Evolutionary conservation across 2,888 invertebrate species (phyloP).

Genomic region (Zaprionus bogoriensis): DNA sequence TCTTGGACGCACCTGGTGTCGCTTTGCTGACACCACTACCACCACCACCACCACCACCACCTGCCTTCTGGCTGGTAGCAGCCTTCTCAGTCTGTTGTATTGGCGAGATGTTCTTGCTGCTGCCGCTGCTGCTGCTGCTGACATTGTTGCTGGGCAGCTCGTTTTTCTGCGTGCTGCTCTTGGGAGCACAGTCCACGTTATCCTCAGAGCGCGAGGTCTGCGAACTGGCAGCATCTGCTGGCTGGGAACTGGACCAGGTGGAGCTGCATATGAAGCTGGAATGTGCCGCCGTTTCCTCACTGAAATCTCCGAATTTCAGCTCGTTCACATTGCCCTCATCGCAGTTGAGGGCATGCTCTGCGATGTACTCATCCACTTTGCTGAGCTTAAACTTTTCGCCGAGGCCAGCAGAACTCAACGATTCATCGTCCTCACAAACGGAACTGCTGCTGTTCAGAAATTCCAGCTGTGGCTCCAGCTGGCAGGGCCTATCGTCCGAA

Average conservation of each 20-base stretch:
- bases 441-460: slow-evolving; percentile 80
- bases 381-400: not conserved
- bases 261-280: slow-evolving; percentile 64
- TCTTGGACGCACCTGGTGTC: slow-evolving; percentile 6
- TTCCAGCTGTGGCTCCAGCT: slow-evolving; percentile 64
- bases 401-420: not conserved
- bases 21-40: too few relatives aligned
- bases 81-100: slow-evolving; percentile 8
- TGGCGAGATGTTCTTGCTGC: slow-evolving; percentile 35
- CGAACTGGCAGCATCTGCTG: slow-evolving; percentile 1
- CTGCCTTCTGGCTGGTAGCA: not conserved
- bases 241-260: slow-evolving; percentile 55
- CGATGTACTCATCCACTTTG: not conserved
- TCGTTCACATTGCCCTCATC: slow-evolving; percentile 41
- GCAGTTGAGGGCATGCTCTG: not conserved
- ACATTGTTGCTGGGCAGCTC: not conserved
- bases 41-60: not conserved
- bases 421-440: slow-evolving; percentile 73
- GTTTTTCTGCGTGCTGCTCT: not conserved
- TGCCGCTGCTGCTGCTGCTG: not conserved
- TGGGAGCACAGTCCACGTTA: slow-evolving; percentile 51
- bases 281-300: slow-evolving; percentile 39
- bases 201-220: slow-evolving; percentile 19
- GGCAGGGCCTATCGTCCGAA: slow-evolving; percentile 20
- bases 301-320: slow-evolving; percentile 72